Evolutionary conservation across 2,888 invertebrate genomes (phyloP).

Genomic region (Alentia gelatinosa): DNA sequence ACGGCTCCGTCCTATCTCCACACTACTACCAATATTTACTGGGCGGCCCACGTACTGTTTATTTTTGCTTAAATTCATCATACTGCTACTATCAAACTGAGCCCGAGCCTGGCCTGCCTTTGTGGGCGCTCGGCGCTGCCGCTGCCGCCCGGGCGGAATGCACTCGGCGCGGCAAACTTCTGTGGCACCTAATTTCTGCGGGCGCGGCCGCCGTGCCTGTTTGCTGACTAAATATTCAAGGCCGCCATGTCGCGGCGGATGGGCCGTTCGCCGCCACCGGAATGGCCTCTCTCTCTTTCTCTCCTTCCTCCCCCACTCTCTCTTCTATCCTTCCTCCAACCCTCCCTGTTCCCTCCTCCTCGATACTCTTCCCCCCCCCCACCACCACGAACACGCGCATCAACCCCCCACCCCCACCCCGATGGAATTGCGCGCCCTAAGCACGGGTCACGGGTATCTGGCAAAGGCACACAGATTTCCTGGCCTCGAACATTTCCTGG

Average conservation of each 20-base stretch:
- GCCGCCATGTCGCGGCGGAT: background rate
- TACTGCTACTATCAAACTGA: constrained; percentile 47
- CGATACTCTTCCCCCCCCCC: background rate
- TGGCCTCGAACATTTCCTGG: background rate
- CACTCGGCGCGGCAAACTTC: constrained; percentile 20
- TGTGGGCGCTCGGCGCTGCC: background rate
- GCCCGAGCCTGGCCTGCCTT: background rate
- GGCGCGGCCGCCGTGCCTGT: background rate
- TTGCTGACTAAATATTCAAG: constrained; percentile 46
- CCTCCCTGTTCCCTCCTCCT: background rate
- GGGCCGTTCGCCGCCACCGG: background rate
- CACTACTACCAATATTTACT: constrained; percentile 54
- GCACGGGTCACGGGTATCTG: background rate
- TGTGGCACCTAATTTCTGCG: constrained; percentile 15
- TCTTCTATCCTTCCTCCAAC: background rate
- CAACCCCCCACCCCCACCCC: background rate
- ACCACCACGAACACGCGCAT: background rate
- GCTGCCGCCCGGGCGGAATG: constrained; percentile 11
- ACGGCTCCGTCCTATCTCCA: constrained; percentile 15
- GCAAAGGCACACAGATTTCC: background rate
- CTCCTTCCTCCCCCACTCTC: background rate
- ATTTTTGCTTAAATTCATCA: constrained; percentile 57
- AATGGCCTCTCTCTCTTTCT: constrained; percentile 4
- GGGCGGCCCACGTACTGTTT: constrained; percentile 33
- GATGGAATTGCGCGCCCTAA: background rate